Percentiles rank a stretch among this genome's conserved stretches.
phyloP scores from a whole-genome alignment of 2,113 vertebrate species.

The Pseudorhombus dupliciocellatus region DNA sequence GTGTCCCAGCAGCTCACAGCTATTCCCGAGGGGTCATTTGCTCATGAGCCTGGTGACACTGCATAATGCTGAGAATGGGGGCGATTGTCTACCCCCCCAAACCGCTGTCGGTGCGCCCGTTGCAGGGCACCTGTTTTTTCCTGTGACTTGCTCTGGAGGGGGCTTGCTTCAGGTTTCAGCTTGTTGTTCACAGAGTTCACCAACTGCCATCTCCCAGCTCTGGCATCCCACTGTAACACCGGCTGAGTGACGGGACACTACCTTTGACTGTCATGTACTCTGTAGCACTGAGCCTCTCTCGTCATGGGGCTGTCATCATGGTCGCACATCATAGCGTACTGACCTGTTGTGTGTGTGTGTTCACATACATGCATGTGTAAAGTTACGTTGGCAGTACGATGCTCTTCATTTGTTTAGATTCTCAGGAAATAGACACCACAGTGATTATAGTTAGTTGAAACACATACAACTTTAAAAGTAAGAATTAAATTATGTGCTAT shows the following conservation, averaged over 20 bases:
- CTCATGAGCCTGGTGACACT: constrained; percentile 44
- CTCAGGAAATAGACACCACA: no score
- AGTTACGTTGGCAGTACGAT: not conserved
- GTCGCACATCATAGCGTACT: constrained; percentile 21
- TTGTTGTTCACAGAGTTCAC: constrained; percentile 59
- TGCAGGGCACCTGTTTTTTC: constrained; percentile 64
- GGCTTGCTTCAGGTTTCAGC: constrained; percentile 65
- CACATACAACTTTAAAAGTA: no score
- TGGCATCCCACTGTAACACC: constrained; percentile 50
- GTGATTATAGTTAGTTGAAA: no score
- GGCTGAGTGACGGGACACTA: constrained; percentile 60
- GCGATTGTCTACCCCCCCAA: constrained; percentile 40
- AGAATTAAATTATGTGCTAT: no score
- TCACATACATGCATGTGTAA: not conserved
- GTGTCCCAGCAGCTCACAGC: constrained; percentile 32
- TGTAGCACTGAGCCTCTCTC: constrained; percentile 49
- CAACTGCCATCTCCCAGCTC: constrained; percentile 58
- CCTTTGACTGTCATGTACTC: constrained; percentile 65
- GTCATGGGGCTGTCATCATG: constrained; percentile 61
- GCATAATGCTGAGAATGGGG: constrained; percentile 40
- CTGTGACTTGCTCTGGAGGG: constrained; percentile 41
- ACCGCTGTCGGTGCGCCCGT: constrained; percentile 26
- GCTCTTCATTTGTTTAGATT: no score
- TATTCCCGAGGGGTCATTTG: constrained; percentile 41
- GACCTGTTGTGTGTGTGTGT: constrained; percentile 5